Evolutionary conservation across 1,140 invertebrate genomes (phyloP).

Genomic region (Cyclargus thomasi): DNA sequence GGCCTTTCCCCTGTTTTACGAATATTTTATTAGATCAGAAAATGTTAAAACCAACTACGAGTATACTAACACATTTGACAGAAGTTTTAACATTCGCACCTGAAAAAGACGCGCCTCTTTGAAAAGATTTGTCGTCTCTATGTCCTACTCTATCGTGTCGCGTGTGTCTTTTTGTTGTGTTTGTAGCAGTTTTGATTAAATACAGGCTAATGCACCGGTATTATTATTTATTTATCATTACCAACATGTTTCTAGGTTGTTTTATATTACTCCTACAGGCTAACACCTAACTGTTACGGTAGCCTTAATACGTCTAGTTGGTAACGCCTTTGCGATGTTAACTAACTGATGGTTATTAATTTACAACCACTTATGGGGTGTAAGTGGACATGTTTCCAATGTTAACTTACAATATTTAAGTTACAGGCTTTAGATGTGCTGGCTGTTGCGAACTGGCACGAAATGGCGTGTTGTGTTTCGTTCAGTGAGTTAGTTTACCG

Average conservation of each 20-base stretch:
- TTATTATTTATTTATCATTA: not conserved
- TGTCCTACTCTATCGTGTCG: not conserved
- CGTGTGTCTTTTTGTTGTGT: not conserved
- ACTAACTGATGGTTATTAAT: not conserved
- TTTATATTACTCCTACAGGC: not conserved
- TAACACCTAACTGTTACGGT: not conserved
- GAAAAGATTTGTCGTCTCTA: not conserved
- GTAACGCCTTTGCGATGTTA: not conserved
- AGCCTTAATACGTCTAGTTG: not conserved
- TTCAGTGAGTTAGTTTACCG: no score
- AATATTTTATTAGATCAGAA: no score
- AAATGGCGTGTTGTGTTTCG: no score
- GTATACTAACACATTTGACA: no score
- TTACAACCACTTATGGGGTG: not conserved
- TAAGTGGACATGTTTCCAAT: not conserved
- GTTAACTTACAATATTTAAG: not conserved
- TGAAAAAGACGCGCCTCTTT: no score
- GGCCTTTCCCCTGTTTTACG: no score
- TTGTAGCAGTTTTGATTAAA: conserved; percentile 1
- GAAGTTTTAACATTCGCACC: no score
- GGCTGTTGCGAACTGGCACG: no score
- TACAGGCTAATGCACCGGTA: not conserved
- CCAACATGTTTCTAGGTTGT: not conserved
- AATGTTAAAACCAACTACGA: no score
- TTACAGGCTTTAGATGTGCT: not conserved